Base-by-base conservation (phyloP, 1,140 invertebrate species). In the Contarinia nasturtii region DNA sequence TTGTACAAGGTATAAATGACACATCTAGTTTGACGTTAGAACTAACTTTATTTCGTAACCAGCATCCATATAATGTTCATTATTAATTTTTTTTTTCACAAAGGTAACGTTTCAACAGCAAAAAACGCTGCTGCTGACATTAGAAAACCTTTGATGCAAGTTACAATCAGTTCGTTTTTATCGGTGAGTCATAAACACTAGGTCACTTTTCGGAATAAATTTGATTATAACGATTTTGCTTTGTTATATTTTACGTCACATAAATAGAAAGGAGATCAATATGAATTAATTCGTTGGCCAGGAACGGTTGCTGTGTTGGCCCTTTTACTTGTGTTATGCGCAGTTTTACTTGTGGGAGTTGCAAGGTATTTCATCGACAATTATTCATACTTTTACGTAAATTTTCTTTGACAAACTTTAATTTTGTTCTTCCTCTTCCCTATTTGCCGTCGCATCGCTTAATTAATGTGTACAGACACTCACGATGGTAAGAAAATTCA, bases 341-440 rank as follows among this genome's bases (percentile, higher is more conserved):
- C 86, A 48, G 74, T 88, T 41, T 69, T 89, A 49, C 67, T 88
- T 47, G 81, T 86, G 57, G 86, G 84, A 52, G 79, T 88, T 49
- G 81, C 80, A 44, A 71, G n/a, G n/a, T n/a, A n/a, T n/a, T n/a
- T n/a, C n/a, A n/a, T n/a, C n/a, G n/a, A n/a, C n/a, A n/a, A n/a
- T n/a, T n/a, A n/a, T n/a, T n/a, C n/a, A n/a, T n/a, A n/a, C n/a
- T n/a, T n/a, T n/a, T n/a, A n/a, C n/a, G n/a, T n/a, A n/a, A n/a
- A n/a, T n/a, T n/a, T n/a, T n/a, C n/a, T n/a, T n/a, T n/a, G n/a
- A n/a, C n/a, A n/a, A n/a, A n/a, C n/a, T n/a, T n/a, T n/a, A n/a
- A n/a, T n/a, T n/a, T n/a, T n/a, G n/a, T n/a, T n/a, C n/a, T n/a
- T n/a, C n/a, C n/a, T n/a, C n/a, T n/a, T n/a, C n/a, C n/a, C n/a